Evolutionary conservation across 2,888 invertebrate genomes (phyloP).

Genomic region (Lasioglossum villosulum): DNA sequence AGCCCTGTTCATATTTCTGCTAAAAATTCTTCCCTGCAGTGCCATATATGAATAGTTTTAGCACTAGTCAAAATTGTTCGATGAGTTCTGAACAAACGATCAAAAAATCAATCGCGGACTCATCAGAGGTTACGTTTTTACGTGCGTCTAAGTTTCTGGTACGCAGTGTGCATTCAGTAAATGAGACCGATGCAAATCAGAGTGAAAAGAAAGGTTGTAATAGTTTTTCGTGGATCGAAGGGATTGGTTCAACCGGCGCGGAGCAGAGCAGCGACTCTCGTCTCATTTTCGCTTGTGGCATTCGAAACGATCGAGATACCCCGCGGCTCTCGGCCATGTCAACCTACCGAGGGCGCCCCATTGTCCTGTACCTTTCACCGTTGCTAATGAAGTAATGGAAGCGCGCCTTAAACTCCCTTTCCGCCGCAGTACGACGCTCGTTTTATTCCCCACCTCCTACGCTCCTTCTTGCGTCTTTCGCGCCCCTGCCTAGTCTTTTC

Average conservation of each 20-base stretch:
- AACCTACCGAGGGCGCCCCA: constrained; percentile 69
- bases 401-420: constrained; percentile 64
- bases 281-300: constrained; percentile 57
- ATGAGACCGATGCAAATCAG: constrained; percentile 31
- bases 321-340: constrained; percentile 70
- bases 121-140: no score
- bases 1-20: no score
- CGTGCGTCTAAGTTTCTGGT: no score
- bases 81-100: no score
- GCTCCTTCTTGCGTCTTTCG: neutral
- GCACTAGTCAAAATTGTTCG: no score
- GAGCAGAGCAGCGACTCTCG: constrained; percentile 17
- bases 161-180: constrained; percentile 23
- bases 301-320: constrained; percentile 69
- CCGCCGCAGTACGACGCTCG: constrained; percentile 49
- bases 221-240: constrained; percentile 59
- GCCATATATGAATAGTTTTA: no score
- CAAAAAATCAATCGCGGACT: no score
- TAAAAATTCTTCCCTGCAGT: no score
- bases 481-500: neutral
- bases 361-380: constrained; percentile 73
- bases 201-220: constrained; percentile 21
- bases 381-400: constrained; percentile 74
- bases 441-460: constrained; percentile 27
- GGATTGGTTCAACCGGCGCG: constrained; percentile 33